Conservation (phyloP, 2,888 invertebrate species). For the Tanypteryx hageni region DNA sequence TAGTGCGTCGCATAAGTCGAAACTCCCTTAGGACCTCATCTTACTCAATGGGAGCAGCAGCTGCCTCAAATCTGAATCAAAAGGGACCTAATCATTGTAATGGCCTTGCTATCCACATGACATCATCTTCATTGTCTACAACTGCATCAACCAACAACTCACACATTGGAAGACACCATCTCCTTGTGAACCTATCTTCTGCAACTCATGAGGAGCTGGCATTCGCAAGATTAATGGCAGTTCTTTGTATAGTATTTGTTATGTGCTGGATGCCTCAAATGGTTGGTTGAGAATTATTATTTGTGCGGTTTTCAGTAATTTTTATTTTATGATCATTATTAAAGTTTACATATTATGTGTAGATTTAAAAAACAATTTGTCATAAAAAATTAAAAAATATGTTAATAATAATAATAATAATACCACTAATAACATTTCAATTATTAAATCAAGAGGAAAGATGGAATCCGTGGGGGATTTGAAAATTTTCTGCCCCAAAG, state of each 20-base stretch:
- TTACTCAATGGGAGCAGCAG: slow-evolving; percentile 16
- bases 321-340: neutral
- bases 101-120: slow-evolving; percentile 52
- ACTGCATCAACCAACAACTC: slow-evolving; percentile 14
- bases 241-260: slow-evolving; percentile 88
- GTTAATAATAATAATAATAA: neutral
- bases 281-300: slow-evolving; percentile 78
- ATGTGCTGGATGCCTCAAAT: slow-evolving; percentile 93
- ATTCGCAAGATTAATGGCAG: slow-evolving; percentile 90
- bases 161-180: slow-evolving; percentile 66
- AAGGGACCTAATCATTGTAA: neutral
- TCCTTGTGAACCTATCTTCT: slow-evolving; percentile 72
- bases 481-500: neutral
- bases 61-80: neutral
- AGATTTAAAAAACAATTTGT: neutral
- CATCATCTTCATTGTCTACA: slow-evolving; percentile 16
- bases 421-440: neutral
- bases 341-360: neutral
- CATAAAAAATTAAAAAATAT: neutral
- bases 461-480: too few species aligned
- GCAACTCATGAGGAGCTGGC: slow-evolving; percentile 89
- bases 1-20: slow-evolving; percentile 45
- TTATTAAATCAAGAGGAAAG: neutral
- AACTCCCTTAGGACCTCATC: slow-evolving; percentile 43
- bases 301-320: neutral